These are phyloP conservation scores for Microdon myrmicae DNA, from an alignment of 2,888 invertebrate genomes.

Conservation along the genomic window DNA sequence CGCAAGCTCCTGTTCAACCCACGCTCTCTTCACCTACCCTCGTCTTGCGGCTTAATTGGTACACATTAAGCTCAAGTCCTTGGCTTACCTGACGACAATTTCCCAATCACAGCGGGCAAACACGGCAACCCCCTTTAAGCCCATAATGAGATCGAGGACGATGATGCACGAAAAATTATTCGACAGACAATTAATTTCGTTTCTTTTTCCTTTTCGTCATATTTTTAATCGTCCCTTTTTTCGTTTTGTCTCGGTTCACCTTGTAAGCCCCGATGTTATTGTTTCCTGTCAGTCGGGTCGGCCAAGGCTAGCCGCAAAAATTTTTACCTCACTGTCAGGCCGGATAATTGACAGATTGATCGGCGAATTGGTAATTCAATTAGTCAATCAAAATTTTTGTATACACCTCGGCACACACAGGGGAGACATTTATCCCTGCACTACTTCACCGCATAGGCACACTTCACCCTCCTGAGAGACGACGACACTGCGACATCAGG, in stretches of 20 bases:
- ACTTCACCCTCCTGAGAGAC: conserved; percentile 23
- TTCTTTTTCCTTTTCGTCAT: no score
- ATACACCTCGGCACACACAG: conserved; percentile 37
- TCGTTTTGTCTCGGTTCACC: conserved; percentile 21
- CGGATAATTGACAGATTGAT: conserved; percentile 59
- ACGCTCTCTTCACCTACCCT: neutral
- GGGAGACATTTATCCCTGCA: conserved; percentile 26
- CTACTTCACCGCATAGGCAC: neutral
- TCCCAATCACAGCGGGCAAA: conserved; percentile 36
- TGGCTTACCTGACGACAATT: conserved; percentile 32
- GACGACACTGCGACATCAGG: neutral
- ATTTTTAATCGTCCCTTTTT: no score
- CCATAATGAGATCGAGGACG: conserved; percentile 17
- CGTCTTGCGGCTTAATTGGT: conserved; percentile 32
- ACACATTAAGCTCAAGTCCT: conserved; percentile 42
- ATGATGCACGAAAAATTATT: no score
- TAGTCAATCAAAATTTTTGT: conserved; percentile 56
- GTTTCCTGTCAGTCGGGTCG: conserved; percentile 27
- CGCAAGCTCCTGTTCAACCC: neutral
- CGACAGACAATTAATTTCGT: conserved; percentile 40
- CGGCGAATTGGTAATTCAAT: conserved; percentile 58
- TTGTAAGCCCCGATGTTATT: conserved; percentile 44
- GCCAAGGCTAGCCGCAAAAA: conserved; percentile 31
- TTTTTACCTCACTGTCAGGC: conserved; percentile 51
- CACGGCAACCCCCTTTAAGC: no score